Evolutionary conservation across 2,797 vertebrate species (phyloP).

Genomic region (Cossypha dichroa): DNA sequence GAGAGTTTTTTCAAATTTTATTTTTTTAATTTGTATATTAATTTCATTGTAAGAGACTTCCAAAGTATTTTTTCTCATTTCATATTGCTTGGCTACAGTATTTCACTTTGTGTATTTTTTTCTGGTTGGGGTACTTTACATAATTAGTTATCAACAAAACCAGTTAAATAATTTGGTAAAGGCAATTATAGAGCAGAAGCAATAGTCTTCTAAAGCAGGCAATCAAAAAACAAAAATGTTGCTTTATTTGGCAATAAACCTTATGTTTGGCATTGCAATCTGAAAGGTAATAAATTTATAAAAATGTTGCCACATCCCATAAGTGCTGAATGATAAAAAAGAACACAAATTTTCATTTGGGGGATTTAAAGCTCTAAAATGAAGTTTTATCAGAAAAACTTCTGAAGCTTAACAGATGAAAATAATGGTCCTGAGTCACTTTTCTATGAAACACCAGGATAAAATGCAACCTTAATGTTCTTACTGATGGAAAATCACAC

Average conservation of each 20-base stretch:
- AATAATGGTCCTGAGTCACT: not conserved
- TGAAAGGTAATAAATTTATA: conserved; percentile 73
- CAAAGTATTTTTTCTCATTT: conserved; percentile 23
- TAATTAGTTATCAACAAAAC: conserved; percentile 72
- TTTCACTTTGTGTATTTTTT: conserved; percentile 54
- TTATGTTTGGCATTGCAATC: conserved; percentile 67
- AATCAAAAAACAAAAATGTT: conserved; percentile 67
- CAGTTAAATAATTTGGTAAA: conserved; percentile 70
- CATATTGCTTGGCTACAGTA: not conserved
- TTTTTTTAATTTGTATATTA: not conserved
- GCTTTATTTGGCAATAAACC: conserved; percentile 79
- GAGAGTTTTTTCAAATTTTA: not conserved
- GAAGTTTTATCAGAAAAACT: not conserved
- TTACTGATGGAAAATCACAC: not conserved
- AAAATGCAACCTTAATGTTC: not conserved
- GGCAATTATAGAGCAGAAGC: conserved; percentile 68
- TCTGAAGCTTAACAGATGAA: not conserved
- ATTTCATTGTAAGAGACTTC: conserved; percentile 22
- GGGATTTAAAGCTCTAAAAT: conserved; percentile 43
- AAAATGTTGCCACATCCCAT: conserved; percentile 50
- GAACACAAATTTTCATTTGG: conserved; percentile 40
- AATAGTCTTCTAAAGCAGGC: conserved; percentile 55
- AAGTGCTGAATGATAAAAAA: conserved; percentile 73
- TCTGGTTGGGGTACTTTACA: conserved; percentile 66
- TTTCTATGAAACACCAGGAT: not conserved